Base-by-base conservation (phyloP, 2,888 invertebrate genomes). In the Oscheius sp. region DNA sequence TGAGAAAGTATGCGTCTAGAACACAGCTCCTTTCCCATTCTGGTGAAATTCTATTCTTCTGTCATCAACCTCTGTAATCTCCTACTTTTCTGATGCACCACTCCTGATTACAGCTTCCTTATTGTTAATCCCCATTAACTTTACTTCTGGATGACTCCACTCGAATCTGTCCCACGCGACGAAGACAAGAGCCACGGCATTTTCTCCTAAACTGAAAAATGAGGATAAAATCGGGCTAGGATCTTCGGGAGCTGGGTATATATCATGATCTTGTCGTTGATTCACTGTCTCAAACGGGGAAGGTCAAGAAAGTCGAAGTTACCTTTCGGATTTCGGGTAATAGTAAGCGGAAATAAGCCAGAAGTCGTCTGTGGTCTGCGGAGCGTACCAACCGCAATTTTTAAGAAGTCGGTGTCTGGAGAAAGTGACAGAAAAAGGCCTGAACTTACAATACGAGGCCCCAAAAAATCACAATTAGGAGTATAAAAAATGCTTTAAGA, bases 161-260 rank as follows among this genome's bases (percentile, higher is more conserved):
- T 21, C 7, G 48, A 29, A 47, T 1, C n/a, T 9, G 48, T 47
- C 47, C 47, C 48, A 10, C 4, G 63, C 47, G 1, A 32, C 9
- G 2, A 63, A 29, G 7, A 63, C 48, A 5, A 63, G 7, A 10
- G 63, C 63, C 5, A 63, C 32, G 21, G 63, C n/a, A 29, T 63
- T 63, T 7, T 42, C 48, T 47, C 63, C 63, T 10, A 63, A 32
- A 29, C 63, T 63, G 32, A 58, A 58, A 32, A 10, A 42, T 42
- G 42, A 42, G 42, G 42, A 5, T 42, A 42, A 42, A 21, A 21
- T 21, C 21, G 21, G 21, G 21, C 21, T 21, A 21, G 21, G 21
- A 42, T 42, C 42, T 42, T 3, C 42, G 42, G 7, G 7, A 42
- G 7, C 42, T 42, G 42, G 42, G 7, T 42, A 42, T 42, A 5